These are phyloP conservation scores for Intellagama lesueurii DNA, from an alignment of 2,797 vertebrate species.

Conservation along the genomic window DNA sequence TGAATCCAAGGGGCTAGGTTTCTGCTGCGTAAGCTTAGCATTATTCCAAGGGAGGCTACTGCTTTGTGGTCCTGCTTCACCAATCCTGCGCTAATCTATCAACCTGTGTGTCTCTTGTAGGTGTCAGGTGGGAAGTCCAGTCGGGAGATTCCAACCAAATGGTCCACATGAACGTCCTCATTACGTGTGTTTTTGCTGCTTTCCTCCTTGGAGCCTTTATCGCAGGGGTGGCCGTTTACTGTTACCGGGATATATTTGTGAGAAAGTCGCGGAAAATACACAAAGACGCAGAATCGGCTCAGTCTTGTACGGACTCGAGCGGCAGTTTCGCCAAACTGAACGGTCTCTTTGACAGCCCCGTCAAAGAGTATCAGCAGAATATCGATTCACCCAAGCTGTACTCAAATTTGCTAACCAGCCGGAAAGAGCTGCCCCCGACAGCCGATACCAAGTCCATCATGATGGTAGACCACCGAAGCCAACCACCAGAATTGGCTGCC, in stretches of 20 bases:
- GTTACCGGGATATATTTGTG: conserved; percentile 92
- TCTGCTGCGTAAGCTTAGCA: not conserved
- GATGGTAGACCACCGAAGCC: conserved; percentile 88
- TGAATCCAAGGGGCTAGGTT: not conserved
- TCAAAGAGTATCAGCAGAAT: conserved; percentile 95
- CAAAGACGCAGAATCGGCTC: conserved; percentile 93
- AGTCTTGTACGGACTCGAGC: conserved; percentile 93
- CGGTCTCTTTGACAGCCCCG: conserved; percentile 94
- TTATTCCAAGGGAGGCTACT: not conserved
- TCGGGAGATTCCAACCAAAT: conserved; percentile 95
- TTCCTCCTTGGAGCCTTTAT: conserved; percentile 96
- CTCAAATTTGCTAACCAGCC: conserved; percentile 90
- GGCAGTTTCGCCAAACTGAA: conserved; percentile 97
- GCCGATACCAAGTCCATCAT: conserved; percentile 92
- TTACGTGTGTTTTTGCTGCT: conserved; percentile 96
- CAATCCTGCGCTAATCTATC: conserved; percentile 32
- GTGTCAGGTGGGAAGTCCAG: conserved; percentile 93
- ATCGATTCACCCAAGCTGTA: conserved; percentile 95
- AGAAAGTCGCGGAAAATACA: conserved; percentile 91
- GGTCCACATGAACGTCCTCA: conserved; percentile 99
- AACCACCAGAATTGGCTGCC: conserved; percentile 93
- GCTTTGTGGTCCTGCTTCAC: not conserved
- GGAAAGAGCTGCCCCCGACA: conserved; percentile 87
- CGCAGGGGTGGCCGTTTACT: conserved; percentile 95
- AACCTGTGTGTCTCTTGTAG: conserved; percentile 83